Base-by-base conservation (phyloP, 2,888 invertebrate genomes). In the Tinea pellionella region DNA sequence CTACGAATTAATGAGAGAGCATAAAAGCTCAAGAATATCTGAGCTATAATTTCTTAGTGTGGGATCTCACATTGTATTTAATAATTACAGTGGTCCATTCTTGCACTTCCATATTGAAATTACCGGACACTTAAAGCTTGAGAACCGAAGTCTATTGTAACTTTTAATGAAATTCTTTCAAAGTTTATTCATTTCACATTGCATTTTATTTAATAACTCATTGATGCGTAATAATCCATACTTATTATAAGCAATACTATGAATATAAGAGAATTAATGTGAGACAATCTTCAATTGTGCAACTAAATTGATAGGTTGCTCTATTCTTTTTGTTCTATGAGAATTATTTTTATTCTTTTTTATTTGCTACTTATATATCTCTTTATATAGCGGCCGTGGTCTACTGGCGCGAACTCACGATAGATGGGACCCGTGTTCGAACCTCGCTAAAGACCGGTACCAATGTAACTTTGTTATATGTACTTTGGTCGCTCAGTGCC, bases 41-140 rank as follows among this genome's bases (percentile, higher is more conserved):
- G 68, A 71, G 70, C 70, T 70, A 69, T 75, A 75, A 75, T 75
- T 75, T 72, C 67, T 69, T 75, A 70, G 72, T 72, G 68, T 65
- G 64, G 69, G 65, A 65, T 63, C 64, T 68, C 68, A 59, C 59
- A 70, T 67, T 66, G 68, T 64, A 66, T 37, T 60, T 16, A 70
- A 73, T 77, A 74, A 75, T 76, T 77, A 69, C 69, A 67, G 62
- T 69, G 66, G 69, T 67, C 65, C 67, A 65, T 55, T 59, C 15
- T 6, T 19, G 59, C 42, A 60, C 62, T 60, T 61, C 63, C 61
- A 63, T 65, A 67, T 67, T 67, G 63, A 65, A 66, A 67, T 66
- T 64, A 62, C 63, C 63, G 64, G 64, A 64, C 66, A 65, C 68
- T 70, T 69, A 70, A 15, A 24, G 24, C 55, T 16, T 75, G 74